phyloP scores from a whole-genome alignment of 2,113 vertebrate genomes.

The Toxotes jaculatrix region DNA sequence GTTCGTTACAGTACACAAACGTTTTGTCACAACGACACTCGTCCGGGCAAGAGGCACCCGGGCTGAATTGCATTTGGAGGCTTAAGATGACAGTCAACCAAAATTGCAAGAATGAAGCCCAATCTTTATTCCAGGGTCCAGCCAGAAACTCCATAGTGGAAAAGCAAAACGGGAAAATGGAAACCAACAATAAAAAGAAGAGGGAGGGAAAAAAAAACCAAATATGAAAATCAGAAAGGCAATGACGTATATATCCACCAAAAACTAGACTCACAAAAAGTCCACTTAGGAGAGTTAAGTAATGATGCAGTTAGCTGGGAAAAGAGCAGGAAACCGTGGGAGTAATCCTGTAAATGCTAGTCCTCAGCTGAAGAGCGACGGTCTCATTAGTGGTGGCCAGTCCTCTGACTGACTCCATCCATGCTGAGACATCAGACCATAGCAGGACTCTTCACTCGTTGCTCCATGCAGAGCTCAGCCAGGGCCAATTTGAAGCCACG shows the following conservation, averaged over 20 bases:
- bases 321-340: slow-evolving; percentile 67
- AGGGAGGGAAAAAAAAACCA: slow-evolving; percentile 48
- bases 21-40: slow-evolving; percentile 96
- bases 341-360: slow-evolving; percentile 84
- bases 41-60: slow-evolving; percentile 88
- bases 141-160: slow-evolving; percentile 93
- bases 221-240: slow-evolving; percentile 69
- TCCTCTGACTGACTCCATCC: slow-evolving; percentile 85
- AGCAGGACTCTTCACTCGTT: slow-evolving; percentile 81
- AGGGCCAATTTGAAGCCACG: slow-evolving; percentile 75
- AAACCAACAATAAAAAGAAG: slow-evolving; percentile 63
- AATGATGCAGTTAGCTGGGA: slow-evolving; percentile 72
- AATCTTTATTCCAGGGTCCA: slow-evolving; percentile 89
- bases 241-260: slow-evolving; percentile 77
- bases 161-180: slow-evolving; percentile 64
- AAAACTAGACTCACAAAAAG: slow-evolving; percentile 63
- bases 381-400: slow-evolving; percentile 83
- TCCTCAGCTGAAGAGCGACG: slow-evolving; percentile 78
- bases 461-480: slow-evolving; percentile 78
- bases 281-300: slow-evolving; percentile 78
- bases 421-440: slow-evolving; percentile 83
- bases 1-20: slow-evolving; percentile 98
- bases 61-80: slow-evolving; percentile 89
- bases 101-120: slow-evolving; percentile 90
- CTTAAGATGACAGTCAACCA: slow-evolving; percentile 93